Base-by-base conservation (phyloP, 2,113 vertebrate species). In the Dipodomys stephensi region DNA sequence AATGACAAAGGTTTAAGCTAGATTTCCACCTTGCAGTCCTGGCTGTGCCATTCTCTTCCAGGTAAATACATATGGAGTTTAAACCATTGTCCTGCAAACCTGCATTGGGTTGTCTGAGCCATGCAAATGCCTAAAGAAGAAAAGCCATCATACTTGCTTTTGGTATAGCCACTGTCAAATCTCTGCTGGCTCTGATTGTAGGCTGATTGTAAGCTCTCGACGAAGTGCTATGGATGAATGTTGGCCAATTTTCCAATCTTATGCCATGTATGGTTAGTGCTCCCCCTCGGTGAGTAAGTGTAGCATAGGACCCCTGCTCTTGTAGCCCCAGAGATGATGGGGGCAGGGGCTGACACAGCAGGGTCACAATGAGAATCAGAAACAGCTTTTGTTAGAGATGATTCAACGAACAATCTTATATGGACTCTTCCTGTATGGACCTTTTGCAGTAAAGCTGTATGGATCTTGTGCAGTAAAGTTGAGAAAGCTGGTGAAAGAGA, bases 11-110 rank as follows among this genome's bases (percentile, higher is more conserved):
- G 64, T 23, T 60, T 60, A 49, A 32, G 80, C 15, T 8, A 20
- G 5, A 60, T 73, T 94, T 93, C n/a, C 12, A 76, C 27, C n/a
- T 93, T 83, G 44, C 23, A 39, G 53, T 84, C 62, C 87, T 83
- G 62, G 23, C 65, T 86, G 25, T 46, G 44, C 6, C 57, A 44
- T 53, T 78, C 92, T 49, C 11, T 67, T n/a, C 10, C 65, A 73
- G 32, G 20, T 23, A 25, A 28, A 35, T 72, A 46, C 49, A 83
- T n/a, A 8, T 20, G 19, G 25, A 65, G n/a, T 53, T 46, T 60
- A 86, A 81, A 15, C 18, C 64, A 88, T 60, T 27, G 10, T 19
- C 20, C 46, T 65, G 0, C 25, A 19, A 79, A 62, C 60, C 53
- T 65, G 9, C 30, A 74, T 10, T 72, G 35, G 22, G 25, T 83